These are phyloP conservation scores for Tragelaphus strepsiceros DNA, from an alignment of 2,113 vertebrate genomes.

Conservation along the genomic window DNA sequence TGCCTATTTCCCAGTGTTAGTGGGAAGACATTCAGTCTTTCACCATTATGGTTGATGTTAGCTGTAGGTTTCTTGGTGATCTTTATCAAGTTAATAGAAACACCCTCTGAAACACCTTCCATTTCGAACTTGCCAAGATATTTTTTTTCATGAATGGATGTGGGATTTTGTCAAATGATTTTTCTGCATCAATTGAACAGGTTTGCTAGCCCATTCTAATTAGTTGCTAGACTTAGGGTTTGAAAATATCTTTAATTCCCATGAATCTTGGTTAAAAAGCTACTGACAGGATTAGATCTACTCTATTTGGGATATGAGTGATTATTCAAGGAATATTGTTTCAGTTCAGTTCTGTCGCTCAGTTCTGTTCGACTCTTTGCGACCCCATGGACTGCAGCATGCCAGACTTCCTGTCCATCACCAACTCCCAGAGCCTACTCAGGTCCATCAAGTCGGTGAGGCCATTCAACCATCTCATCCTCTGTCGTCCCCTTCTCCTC, in stretches of 20 bases:
- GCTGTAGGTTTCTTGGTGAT: background rate
- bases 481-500: background rate
- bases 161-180: background rate
- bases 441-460: background rate
- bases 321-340: constrained; percentile 5
- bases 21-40: background rate
- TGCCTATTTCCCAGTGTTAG: background rate
- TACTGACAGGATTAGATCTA: background rate
- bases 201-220: background rate
- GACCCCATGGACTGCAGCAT: background rate
- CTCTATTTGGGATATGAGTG: background rate
- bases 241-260: background rate
- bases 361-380: background rate
- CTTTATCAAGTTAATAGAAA: background rate
- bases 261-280: background rate
- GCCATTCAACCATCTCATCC: background rate
- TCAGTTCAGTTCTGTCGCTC: background rate
- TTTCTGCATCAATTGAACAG: background rate
- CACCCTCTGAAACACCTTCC: background rate
- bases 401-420: background rate
- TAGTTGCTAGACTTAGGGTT: background rate
- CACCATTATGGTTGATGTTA: background rate
- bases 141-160: background rate
- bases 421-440: background rate
- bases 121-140: background rate